These are phyloP conservation scores for Eurystomus gularis DNA, from an alignment of 2,113 vertebrate genomes.

Conservation along the genomic window DNA sequence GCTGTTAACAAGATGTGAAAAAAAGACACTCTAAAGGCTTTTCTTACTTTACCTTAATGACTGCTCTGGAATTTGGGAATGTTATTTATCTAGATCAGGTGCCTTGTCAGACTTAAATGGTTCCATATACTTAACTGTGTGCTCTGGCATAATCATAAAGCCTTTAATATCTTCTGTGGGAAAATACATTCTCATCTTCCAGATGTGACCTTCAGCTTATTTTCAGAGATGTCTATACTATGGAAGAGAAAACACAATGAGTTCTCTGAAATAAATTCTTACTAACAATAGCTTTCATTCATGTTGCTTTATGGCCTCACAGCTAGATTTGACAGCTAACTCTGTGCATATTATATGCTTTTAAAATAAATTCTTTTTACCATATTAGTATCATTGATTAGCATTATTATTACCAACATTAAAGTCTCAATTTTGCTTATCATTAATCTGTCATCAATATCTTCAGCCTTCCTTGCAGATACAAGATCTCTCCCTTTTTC, in stretches of 20 bases:
- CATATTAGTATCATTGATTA: neutral
- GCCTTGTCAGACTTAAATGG: conserved; percentile 52
- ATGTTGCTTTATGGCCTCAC: neutral
- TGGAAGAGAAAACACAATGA: neutral
- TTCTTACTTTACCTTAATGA: conserved; percentile 32
- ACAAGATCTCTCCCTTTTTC: neutral
- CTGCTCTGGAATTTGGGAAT: conserved; percentile 48
- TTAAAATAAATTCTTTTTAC: neutral
- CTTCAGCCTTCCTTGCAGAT: neutral
- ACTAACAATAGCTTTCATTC: neutral
- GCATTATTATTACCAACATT: neutral
- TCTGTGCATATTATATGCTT: neutral
- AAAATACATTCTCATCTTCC: conserved; percentile 45
- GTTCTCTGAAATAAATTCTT: neutral
- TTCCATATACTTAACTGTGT: conserved; percentile 54
- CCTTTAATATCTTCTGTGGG: conserved; percentile 48
- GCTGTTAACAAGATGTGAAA: neutral
- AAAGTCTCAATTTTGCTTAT: neutral
- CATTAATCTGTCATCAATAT: neutral
- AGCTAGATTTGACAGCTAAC: neutral
- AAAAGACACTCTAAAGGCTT: neutral
- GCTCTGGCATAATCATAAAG: conserved; percentile 55
- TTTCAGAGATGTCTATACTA: conserved; percentile 14
- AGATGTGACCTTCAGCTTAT: conserved; percentile 52
- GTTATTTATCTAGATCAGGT: conserved; percentile 56